Percentiles rank a stretch among this genome's conserved stretches.
These are phyloP conservation scores for Dendrolimus pini DNA, from an alignment of 2,888 invertebrate species.

Conservation along the genomic window DNA sequence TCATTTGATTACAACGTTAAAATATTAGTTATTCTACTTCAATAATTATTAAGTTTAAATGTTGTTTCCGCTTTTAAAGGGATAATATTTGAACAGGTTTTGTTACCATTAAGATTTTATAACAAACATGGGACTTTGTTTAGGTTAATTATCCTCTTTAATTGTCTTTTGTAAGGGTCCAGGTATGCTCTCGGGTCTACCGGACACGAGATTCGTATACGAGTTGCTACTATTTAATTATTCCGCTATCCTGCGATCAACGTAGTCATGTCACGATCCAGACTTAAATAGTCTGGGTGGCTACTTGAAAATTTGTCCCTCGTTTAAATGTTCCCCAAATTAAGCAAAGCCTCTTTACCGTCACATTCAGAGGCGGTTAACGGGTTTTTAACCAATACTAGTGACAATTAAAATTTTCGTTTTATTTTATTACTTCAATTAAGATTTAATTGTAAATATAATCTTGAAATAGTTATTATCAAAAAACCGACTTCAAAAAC, in stretches of 20 bases:
- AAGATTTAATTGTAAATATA: too few species aligned
- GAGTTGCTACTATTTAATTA: neutral
- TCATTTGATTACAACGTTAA: too few species aligned
- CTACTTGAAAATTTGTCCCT: neutral
- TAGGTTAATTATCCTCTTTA: conserved; percentile 42
- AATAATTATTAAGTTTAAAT: too few species aligned
- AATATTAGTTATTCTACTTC: too few species aligned
- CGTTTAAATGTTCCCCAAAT: neutral
- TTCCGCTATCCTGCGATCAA: neutral
- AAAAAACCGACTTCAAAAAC: too few species aligned
- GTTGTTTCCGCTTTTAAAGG: too few species aligned
- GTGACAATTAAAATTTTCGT: too few species aligned
- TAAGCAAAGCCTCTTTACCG: neutral
- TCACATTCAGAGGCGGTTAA: too few species aligned
- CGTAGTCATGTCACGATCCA: neutral
- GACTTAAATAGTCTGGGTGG: neutral
- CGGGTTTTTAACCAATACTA: too few species aligned
- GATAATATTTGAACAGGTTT: conserved; percentile 17
- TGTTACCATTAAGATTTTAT: conserved; percentile 37
- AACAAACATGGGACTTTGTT: conserved; percentile 36
- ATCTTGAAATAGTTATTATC: too few species aligned
- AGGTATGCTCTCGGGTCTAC: neutral
- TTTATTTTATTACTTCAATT: too few species aligned
- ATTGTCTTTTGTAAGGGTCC: conserved; percentile 30
- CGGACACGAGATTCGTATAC: neutral